Percentiles rank a stretch among this genome's conserved stretches.
Evolutionary conservation across 1,140 invertebrate genomes (phyloP).

Genomic region (Apis florea): DNA sequence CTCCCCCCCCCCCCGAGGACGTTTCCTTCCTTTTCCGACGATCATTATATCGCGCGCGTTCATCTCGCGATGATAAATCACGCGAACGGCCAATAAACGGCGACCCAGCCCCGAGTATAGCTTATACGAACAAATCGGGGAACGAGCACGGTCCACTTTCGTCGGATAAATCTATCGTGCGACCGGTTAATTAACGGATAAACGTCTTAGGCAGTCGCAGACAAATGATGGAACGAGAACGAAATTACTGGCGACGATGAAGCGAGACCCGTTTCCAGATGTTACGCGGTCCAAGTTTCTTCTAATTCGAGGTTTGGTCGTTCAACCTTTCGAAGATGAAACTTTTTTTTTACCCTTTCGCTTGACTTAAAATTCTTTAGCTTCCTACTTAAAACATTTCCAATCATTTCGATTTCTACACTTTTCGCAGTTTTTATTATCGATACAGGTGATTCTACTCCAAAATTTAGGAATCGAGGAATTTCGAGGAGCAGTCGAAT

Average conservation of each 20-base stretch:
- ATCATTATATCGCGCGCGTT: slow-evolving; percentile 51
- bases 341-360: neutral
- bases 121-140: slow-evolving; percentile 26
- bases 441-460: too few relatives aligned
- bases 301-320: neutral
- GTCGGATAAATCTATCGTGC: slow-evolving; percentile 64
- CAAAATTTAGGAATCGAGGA: too few relatives aligned
- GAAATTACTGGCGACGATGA: slow-evolving; percentile 1
- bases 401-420: too few relatives aligned
- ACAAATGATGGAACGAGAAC: slow-evolving; percentile 6
- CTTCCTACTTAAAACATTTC: too few relatives aligned
- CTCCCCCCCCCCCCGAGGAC: neutral
- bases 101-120: slow-evolving; percentile 29
- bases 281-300: neutral
- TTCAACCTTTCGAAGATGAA: neutral
- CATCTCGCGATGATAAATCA: slow-evolving; percentile 69
- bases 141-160: slow-evolving; percentile 26
- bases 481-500: too few relatives aligned
- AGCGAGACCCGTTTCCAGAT: neutral
- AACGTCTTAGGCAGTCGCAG: slow-evolving; percentile 25
- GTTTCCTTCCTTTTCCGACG: slow-evolving; percentile 20
- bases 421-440: too few relatives aligned
- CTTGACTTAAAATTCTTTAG: too few relatives aligned
- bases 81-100: slow-evolving; percentile 64
- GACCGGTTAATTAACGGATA: slow-evolving; percentile 67